These are phyloP conservation scores for Ectropis crepuscularia DNA, from an alignment of 2,888 invertebrate genomes.

Conservation along the genomic window DNA sequence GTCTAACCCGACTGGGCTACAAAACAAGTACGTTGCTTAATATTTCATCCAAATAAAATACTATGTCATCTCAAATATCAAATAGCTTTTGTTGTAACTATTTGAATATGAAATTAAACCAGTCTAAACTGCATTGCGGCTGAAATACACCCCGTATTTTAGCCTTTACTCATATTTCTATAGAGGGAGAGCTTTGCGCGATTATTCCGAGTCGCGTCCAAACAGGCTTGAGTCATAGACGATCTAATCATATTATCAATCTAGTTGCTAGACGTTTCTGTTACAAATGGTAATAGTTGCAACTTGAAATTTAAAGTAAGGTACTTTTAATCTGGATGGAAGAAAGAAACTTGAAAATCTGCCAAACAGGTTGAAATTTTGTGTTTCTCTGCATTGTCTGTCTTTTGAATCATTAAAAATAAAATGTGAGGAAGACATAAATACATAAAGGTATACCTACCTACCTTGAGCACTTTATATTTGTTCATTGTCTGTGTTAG, in stretches of 20 bases:
- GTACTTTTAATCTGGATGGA: constrained; percentile 23
- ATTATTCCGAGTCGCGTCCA: constrained; percentile 25
- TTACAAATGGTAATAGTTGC: constrained; percentile 27
- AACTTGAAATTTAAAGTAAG: constrained; percentile 13
- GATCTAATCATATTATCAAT: constrained; percentile 33
- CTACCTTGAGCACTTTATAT: too few relatives aligned
- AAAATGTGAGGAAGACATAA: too few relatives aligned
- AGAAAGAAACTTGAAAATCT: constrained; percentile 25
- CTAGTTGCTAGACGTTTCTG: constrained; percentile 27
- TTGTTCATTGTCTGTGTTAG: too few relatives aligned
- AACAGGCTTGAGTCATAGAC: constrained; percentile 15
- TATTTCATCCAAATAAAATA: too few relatives aligned
- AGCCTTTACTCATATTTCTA: constrained; percentile 12
- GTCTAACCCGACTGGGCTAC: too few relatives aligned
- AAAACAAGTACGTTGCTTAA: too few relatives aligned
- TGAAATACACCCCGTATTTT: background rate
- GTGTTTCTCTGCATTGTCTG: background rate
- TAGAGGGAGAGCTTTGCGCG: constrained; percentile 20
- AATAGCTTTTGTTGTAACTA: too few relatives aligned
- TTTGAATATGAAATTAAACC: too few relatives aligned
- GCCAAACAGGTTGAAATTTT: constrained; percentile 19
- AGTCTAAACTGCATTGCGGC: too few relatives aligned
- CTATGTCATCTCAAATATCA: too few relatives aligned
- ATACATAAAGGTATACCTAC: too few relatives aligned
- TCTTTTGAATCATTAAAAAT: too few relatives aligned